These are phyloP conservation scores for Tachypleus tridentatus DNA, from an alignment of 1,140 invertebrate genomes.

Conservation along the genomic window DNA sequence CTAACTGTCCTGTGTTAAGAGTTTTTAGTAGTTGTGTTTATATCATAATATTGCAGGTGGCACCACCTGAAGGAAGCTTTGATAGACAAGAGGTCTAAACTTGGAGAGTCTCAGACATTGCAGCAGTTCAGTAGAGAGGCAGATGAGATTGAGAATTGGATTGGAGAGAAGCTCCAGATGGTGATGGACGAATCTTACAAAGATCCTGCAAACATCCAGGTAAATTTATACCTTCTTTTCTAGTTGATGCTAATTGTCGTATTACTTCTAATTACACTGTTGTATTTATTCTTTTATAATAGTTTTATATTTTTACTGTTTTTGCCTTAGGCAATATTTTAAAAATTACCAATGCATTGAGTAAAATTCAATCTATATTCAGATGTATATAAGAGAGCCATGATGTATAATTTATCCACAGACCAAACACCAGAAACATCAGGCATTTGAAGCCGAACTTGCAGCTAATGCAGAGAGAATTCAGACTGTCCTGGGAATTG, in stretches of 20 bases:
- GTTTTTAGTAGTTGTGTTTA: conserved; percentile 7
- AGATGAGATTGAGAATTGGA: conserved; percentile 99
- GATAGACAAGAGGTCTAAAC: conserved; percentile 88
- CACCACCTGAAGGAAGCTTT: conserved; percentile 89
- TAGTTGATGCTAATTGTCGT: no score
- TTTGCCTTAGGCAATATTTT: conserved; percentile 1
- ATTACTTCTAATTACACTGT: no score
- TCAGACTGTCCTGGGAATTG: conserved; percentile 86
- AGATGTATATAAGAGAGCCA: no score
- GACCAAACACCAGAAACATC: conserved; percentile 95
- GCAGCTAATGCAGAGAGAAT: conserved; percentile 98
- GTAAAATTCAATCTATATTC: no score
- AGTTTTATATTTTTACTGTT: conserved; percentile 9
- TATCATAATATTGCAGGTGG: conserved; percentile 53
- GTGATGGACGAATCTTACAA: conserved; percentile 97
- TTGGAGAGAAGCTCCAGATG: conserved; percentile 91
- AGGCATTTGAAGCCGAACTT: conserved; percentile 97
- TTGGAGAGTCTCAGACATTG: conserved; percentile 95
- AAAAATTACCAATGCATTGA: no score
- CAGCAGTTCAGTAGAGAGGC: conserved; percentile 99
- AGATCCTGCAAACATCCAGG: conserved; percentile 46
- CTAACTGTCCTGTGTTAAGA: conserved; percentile 6
- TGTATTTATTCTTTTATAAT: not conserved
- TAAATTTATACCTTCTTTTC: not conserved
- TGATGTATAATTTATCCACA: conserved; percentile 30